Evolutionary conservation across 2,888 invertebrate species (phyloP), one percentile per base, ranked within the genome.

Genomic region (Exephanes ischioxanthus): DNA sequence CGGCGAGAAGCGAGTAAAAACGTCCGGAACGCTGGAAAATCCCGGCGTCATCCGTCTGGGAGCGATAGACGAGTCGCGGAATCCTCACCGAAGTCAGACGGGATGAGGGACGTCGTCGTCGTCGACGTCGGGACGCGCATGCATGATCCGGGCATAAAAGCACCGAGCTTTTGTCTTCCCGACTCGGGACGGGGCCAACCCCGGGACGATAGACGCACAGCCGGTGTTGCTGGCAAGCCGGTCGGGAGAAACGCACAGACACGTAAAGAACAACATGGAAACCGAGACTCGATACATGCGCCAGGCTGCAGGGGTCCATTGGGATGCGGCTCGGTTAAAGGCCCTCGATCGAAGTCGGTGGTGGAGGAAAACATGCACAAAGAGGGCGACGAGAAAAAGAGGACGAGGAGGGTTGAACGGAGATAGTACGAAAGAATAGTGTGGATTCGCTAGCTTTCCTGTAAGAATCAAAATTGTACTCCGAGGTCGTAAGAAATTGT

Each of bases 111-210:
- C 58, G 55, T 71, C 53, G 51, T 41, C 41, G 80, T 33, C 76
- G 51, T 53, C 53, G 80, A n/a, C 63, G 51, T 53, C 51, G 78
- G 67, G 58, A 68, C 48, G 80, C 48, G 80, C 73, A 75, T 80
- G 73, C 80, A 80, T 80, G 80, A 80, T 80, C 68, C 68, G 33
- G 48, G 68, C 68, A 75, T 80, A 80, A 80, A 80, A 75, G 80
- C 68, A 58, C 30, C 48, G 73, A 67, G 80, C 80, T 68, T 80
- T 80, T 80, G 73, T 80, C 58, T 68, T 37, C 48, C 14, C 22
- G 48, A 19, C 80, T 67, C 37, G 58, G 80, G 58, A 73, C 55
- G 67, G 33, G 51, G 6, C 9, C 48, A 33, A 30, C 75, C 48
- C 26, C n/a, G 37, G 51, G 71, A 63, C 71, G 73, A 48, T 41